phyloP scores from a whole-genome alignment of 2,888 invertebrate species.

The Lasioglossum morio region DNA sequence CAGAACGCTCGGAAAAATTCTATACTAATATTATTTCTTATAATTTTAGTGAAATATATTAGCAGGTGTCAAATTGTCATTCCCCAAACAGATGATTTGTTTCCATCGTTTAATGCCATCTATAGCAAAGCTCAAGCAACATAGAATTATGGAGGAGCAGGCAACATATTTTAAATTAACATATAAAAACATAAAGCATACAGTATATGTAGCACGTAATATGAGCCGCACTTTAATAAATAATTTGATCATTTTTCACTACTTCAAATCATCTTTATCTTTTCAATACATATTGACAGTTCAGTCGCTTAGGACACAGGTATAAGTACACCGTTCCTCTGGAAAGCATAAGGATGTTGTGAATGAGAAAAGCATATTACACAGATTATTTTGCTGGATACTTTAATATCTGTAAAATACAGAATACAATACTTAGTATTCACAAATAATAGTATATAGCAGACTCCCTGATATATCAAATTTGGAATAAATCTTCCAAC shows the following conservation, averaged over 20 bases:
- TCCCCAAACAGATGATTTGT: not conserved
- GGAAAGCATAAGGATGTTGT: not conserved
- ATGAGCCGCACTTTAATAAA: not conserved
- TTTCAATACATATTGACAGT: not conserved
- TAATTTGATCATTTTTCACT: not conserved
- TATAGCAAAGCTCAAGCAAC: not conserved
- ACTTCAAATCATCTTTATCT: not conserved
- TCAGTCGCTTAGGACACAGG: not conserved
- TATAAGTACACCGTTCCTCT: not conserved
- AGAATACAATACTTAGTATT: not conserved
- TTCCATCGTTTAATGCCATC: not conserved
- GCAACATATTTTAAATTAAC: not conserved
- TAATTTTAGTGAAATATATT: not conserved
- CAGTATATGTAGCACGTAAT: not conserved
- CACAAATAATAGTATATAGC: conserved; percentile 1
- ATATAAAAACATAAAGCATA: not conserved
- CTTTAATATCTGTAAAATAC: not conserved
- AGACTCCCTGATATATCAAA: not conserved
- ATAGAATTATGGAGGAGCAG: not conserved
- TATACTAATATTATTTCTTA: not conserved
- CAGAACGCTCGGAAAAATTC: not conserved
- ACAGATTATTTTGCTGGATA: not conserved
- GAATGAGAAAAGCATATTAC: not conserved
- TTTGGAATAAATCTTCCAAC: conserved; percentile 32
- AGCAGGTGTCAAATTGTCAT: not conserved